Evolutionary conservation across 2,113 vertebrate genomes (phyloP), one percentile per base, ranked within the genome.

Genomic region (Anguilla japonica): DNA sequence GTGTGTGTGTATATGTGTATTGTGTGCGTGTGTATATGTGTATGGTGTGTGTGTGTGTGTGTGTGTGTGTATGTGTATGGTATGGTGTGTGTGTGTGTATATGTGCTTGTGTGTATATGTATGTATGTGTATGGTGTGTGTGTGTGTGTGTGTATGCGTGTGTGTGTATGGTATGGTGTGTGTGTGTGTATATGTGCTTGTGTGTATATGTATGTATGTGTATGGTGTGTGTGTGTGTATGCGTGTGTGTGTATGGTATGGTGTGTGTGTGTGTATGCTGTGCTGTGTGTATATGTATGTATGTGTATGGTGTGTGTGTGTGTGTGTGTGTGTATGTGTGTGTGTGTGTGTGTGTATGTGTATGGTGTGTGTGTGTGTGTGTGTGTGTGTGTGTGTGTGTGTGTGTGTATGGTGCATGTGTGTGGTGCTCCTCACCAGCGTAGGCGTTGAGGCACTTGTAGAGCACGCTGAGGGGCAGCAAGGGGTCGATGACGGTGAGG

Each of bases 391-490:
- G 29, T 75, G 14, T 60, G 57, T 60, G 63, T 71, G 0, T 71
- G 26, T n/a, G 26, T n/a, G 63, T n/a, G 63, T n/a, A n/a, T 71
- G 57, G n/a, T 75, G 71, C 60, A 8, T 26, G 57, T 57, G 53
- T 60, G 53, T 50, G 81, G 7, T 0, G 5, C 71, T 16, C 85
- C 93, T 90, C 86, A 98, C 97, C 97, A 67, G 97, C 95, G 20
- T 98, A 98, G 82, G 97, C 97, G 1, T 94, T 96, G 79, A 98
- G 91, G 90, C 97, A 98, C 90, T 97, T 97, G 40, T 94, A 93
- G 8, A 98, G 96, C 16, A 98, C 97, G 0, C 96, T 96, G 6
- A 98, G 91, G 40, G 97, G 97, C 88, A 98, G 91, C 88, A 98
- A 91, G 0, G 97, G 97, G 92, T 98, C 97, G 13, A 98, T 96